Base-by-base conservation (phyloP, 2,888 invertebrate species). In the Orchestes rusci region DNA sequence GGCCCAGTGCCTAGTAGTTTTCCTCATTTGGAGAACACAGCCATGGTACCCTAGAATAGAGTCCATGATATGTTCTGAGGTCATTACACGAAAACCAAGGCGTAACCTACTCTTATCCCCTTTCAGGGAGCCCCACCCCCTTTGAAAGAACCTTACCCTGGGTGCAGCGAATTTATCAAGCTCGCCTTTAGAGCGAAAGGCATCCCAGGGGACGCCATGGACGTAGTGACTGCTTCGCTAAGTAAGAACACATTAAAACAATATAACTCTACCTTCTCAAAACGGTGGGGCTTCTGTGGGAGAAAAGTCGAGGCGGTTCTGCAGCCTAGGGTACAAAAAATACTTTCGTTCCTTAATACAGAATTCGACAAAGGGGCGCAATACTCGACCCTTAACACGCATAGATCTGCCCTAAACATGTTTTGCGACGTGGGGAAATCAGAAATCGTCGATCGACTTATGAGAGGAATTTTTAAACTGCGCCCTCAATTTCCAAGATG, bases 191-290 rank as follows among this genome's bases (percentile, higher is more conserved):
- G 5, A 7, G 23, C 5, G 10, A 23, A 10, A 10, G 10, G 10
- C 5, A 23, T 23, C 10, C 23, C 23, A 10, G 23, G 10, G 10
- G 23, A 23, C 23, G 23, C 23, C 10, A 23, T 23, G 5, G 40
- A 56, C 2, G 52, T 52, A 12, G 35, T 50, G n/a, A 5, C 52
- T 16, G 29, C 51, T 15, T 56, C 55, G 4, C 23, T 56, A 23
- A 34, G 55, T 2, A 40, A 49, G 2, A 36, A 44, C 15, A 58
- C 57, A 2, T 13, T 54, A 28, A 37, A 37, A 37, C 37, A 37
- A 37, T 37, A 37, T n/a, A 23, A 18, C 13, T 8, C 8, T 5
- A 7, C 20, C 29, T 37, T 8, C 5, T 10, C 7, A 10, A 18
- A 37, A 13, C 27, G 37, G 37, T 37, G 37, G 37, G 13, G n/a